Conservation (phyloP, 1,140 invertebrate genomes). For the Microplitis demolitor region DNA sequence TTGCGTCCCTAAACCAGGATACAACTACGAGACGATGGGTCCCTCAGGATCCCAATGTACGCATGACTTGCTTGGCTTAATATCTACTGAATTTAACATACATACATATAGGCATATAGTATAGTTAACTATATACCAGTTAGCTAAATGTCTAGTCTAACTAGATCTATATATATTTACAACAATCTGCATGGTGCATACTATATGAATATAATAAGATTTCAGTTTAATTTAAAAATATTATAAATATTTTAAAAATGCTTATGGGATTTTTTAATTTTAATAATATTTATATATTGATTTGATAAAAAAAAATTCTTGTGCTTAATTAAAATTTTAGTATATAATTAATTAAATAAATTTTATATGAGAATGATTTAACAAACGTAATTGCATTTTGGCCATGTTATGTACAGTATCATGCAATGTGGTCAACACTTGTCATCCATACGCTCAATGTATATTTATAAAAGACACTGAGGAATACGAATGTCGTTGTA, state of each 20-base stretch:
- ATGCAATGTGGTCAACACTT: constrained; percentile 77
- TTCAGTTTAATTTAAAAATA: too few species aligned
- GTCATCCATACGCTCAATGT: constrained; percentile 79
- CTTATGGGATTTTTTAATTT: too few species aligned
- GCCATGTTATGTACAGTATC: constrained; percentile 61
- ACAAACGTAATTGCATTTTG: constrained; percentile 32
- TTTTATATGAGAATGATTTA: constrained; percentile 9
- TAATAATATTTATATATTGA: too few species aligned
- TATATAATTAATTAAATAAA: neutral
- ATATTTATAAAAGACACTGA: constrained; percentile 63
- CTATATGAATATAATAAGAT: too few species aligned
- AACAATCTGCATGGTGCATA: too few species aligned
- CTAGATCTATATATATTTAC: too few species aligned
- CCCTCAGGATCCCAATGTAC: constrained; percentile 58
- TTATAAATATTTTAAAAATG: too few species aligned
- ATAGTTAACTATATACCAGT: too few species aligned
- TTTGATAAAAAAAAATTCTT: too few species aligned
- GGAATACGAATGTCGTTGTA: constrained; percentile 78
- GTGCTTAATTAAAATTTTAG: too few species aligned
- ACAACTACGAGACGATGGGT: constrained; percentile 58
- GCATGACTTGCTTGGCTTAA: constrained; percentile 47
- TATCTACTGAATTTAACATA: constrained; percentile 1
- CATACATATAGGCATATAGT: neutral
- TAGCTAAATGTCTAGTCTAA: too few species aligned
- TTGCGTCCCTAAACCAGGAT: constrained; percentile 52